Evolutionary conservation across 37 sponge, comb jelly and placozoan species (phyloP).

Genomic region (Halichondria panicea): DNA sequence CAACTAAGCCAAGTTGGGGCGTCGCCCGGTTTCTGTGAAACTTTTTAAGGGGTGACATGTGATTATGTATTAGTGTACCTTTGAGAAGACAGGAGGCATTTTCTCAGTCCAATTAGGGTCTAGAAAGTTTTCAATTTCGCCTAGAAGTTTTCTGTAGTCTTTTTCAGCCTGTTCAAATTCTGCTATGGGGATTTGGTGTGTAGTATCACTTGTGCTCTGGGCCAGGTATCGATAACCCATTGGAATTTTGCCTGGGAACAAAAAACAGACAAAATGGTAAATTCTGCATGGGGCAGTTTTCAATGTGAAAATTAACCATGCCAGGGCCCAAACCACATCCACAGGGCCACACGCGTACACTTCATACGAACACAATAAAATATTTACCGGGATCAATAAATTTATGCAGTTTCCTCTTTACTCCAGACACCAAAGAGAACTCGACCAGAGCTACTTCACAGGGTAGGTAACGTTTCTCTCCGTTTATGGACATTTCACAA

Average conservation of each 20-base stretch:
- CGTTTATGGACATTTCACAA: constrained; percentile 40
- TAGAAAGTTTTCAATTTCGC: constrained; percentile 56
- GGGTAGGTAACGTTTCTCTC: constrained; percentile 40
- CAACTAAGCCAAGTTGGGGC: not conserved
- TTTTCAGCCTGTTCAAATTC: not conserved
- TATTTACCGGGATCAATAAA: constrained; percentile 76
- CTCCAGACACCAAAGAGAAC: constrained; percentile 62
- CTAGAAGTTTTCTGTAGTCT: constrained; percentile 57
- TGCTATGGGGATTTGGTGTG: constrained; percentile 79
- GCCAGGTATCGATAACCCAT: constrained; percentile 69
- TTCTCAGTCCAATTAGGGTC: constrained; percentile 10
- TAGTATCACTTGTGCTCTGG: constrained; percentile 51
- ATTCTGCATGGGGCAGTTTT: not conserved
- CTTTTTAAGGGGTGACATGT: too few species aligned
- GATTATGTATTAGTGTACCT: constrained; percentile 41
- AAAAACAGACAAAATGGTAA: not conserved
- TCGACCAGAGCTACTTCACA: constrained; percentile 69
- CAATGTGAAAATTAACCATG: too few species aligned
- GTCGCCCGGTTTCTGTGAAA: too few species aligned
- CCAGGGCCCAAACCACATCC: too few species aligned
- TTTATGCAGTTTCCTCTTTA: constrained; percentile 26
- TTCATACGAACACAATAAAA: not conserved
- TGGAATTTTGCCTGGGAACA: constrained; percentile 60
- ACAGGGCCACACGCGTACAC: not conserved
- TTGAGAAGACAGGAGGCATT: constrained; percentile 60